Evolutionary conservation across 2,113 vertebrate species (phyloP), one percentile per base, ranked within the genome.

Genomic region (Hydropotes inermis): DNA sequence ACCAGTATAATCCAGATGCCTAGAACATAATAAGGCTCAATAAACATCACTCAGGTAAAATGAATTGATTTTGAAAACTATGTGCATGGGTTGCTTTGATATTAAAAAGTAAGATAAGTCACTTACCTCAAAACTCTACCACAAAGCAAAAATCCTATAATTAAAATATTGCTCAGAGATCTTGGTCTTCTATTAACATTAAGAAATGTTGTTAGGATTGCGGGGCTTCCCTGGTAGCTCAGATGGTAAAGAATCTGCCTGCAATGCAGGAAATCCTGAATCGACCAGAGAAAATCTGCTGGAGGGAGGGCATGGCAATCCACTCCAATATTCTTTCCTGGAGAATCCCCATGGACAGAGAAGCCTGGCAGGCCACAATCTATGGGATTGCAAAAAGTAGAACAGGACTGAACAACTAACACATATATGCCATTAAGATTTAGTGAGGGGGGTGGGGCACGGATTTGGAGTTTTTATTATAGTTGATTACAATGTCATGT

Each of bases 371-470:
- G 67, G 19, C n/a, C 11, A 23, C 10, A 23, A 1, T 74, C 67
- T 23, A 70, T 12, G n/a, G n/a, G 67, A 15, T 11, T 39, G 10
- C 10, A 74, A 39, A 74, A 11, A 74, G n/a, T 39, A 36, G 21
- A 39, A 74, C 67, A 74, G 19, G n/a, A 39, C n/a, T 39, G 19
- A 57, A 21, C 1, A 2, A 57, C 21, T 57, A 25, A 70, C n/a
- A 74, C 67, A 25, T 25, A 39, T 10, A 74, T 23, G 21, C 36
- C n/a, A 74, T 39, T 74, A 39, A 39, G 36, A 74, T 74, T 25
- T 39, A 74, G 33, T 1, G 9, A 21, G n/a, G 4, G 0, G 21
- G 21, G 11, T 27, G 1, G 45, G 70, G 36, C 0, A 0, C 0
- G 17, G 70, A 74, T 74, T 74, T 74, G 36, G 70, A 39, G 11